These are phyloP conservation scores for Characodon lateralis DNA, from an alignment of 2,797 vertebrate species.

Conservation along the genomic window DNA sequence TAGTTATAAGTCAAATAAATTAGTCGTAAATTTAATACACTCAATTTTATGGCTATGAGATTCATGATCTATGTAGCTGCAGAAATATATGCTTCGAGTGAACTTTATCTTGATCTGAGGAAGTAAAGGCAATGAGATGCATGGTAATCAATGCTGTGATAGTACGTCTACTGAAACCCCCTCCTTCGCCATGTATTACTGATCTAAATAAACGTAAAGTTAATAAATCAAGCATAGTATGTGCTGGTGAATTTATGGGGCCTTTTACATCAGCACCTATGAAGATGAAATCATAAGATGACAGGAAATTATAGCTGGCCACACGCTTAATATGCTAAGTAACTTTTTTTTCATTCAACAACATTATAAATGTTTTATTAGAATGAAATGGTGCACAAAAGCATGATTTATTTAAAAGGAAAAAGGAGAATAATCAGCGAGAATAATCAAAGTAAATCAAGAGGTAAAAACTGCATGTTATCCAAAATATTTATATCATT, in stretches of 20 bases:
- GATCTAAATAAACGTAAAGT: neutral
- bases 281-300: slow-evolving; percentile 2
- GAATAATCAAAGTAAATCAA: neutral
- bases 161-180: neutral
- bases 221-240: neutral
- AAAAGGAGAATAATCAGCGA: neutral
- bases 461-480: neutral
- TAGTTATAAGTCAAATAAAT: slow-evolving; percentile 85
- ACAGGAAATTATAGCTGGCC: neutral
- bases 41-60: slow-evolving; percentile 74
- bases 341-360: slow-evolving; percentile 4
- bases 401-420: neutral
- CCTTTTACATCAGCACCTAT: neutral
- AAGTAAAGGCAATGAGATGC: slow-evolving; percentile 32
- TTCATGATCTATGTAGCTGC: slow-evolving; percentile 70
- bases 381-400: neutral
- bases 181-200: neutral
- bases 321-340: slow-evolving; percentile 2
- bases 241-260: neutral
- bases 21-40: slow-evolving; percentile 80
- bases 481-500: neutral
- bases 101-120: slow-evolving; percentile 53
- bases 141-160: slow-evolving; percentile 13
- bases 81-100: slow-evolving; percentile 66
- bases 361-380: neutral